phyloP scores from a whole-genome alignment of 2,113 vertebrate genomes.

The Mustelus asterias region DNA sequence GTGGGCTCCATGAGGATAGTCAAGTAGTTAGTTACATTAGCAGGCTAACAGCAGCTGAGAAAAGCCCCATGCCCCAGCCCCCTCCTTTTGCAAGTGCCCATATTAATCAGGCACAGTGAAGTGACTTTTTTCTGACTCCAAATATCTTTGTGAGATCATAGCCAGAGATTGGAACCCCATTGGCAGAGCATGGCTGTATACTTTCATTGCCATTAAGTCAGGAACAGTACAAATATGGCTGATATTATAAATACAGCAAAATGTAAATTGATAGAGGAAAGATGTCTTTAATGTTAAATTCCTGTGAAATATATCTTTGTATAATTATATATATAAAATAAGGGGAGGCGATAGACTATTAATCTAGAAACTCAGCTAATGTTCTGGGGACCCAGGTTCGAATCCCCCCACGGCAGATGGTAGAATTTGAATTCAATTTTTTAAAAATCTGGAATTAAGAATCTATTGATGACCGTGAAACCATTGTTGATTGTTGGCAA shows the following conservation, averaged over 20 bases:
- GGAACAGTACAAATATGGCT: background rate
- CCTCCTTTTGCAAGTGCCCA: background rate
- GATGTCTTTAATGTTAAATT: background rate
- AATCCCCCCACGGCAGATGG: too few species aligned
- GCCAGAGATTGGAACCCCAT: background rate
- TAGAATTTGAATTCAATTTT: too few species aligned
- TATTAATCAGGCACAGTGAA: background rate
- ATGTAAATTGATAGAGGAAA: background rate
- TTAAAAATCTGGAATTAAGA: too few species aligned
- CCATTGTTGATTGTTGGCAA: too few species aligned
- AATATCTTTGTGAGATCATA: background rate
- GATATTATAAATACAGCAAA: background rate
- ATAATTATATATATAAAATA: too few species aligned
- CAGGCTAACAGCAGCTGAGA: background rate
- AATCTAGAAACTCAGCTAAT: too few species aligned
- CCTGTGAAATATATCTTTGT: background rate
- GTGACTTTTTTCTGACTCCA: background rate
- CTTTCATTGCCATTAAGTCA: background rate
- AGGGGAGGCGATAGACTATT: too few species aligned
- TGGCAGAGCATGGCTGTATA: background rate
- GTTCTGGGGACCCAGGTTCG: too few species aligned
- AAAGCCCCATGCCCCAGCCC: background rate
- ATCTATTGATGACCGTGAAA: too few species aligned
- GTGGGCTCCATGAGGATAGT: background rate
- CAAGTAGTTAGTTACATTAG: background rate